Percentiles rank a stretch among this genome's conserved stretches.
Conservation (phyloP, 2,797 vertebrate species). For the Ctenosaura bakeri region DNA sequence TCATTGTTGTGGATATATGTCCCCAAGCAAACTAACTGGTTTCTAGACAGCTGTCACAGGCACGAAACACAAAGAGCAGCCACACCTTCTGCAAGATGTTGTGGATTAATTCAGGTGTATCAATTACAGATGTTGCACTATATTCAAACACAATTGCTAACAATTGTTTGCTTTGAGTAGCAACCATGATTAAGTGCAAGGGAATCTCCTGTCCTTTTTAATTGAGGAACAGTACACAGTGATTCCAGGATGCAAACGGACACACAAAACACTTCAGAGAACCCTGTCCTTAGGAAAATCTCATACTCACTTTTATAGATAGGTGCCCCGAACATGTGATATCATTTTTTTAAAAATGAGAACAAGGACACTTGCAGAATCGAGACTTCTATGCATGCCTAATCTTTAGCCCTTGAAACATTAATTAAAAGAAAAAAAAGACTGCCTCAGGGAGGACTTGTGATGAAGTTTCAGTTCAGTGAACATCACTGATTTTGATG, state of each 20-base stretch:
- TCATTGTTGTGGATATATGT: no score
- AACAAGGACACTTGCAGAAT: neutral
- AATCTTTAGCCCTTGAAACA: neutral
- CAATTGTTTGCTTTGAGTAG: neutral
- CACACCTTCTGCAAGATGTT: no score
- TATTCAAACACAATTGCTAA: neutral
- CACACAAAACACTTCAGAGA: neutral
- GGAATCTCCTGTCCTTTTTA: neutral
- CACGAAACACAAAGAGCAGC: neutral
- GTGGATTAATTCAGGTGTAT: neutral
- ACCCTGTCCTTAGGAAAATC: neutral
- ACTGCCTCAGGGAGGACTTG: neutral
- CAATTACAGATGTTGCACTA: neutral
- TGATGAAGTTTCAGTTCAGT: neutral
- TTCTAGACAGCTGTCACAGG: neutral
- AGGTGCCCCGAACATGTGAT: neutral
- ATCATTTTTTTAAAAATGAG: neutral
- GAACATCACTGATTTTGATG: constrained; percentile 47
- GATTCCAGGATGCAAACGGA: neutral
- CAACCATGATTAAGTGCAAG: neutral
- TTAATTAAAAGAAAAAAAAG: neutral
- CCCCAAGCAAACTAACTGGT: neutral
- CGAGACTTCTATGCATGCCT: neutral
- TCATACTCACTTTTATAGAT: neutral
- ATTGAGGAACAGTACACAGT: no score